phyloP scores from a whole-genome alignment of 2,113 vertebrate genomes.

The Azemiops feae region DNA sequence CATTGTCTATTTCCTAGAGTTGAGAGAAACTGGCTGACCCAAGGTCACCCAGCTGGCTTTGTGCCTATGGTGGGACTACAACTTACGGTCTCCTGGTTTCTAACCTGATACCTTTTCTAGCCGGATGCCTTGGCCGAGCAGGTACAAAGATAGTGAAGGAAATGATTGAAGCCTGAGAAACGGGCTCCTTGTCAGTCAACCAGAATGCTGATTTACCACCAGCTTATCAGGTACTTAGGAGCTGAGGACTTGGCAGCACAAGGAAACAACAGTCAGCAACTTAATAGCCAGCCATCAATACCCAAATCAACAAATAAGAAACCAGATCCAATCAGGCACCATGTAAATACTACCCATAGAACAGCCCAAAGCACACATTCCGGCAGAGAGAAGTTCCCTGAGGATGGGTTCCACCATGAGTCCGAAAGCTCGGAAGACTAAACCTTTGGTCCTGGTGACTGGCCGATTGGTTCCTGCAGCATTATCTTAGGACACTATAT shows the following conservation, averaged over 20 bases:
- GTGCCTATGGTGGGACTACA: background rate
- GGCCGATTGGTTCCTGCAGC: background rate
- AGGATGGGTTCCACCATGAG: background rate
- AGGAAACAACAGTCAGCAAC: background rate
- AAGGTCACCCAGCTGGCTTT: background rate
- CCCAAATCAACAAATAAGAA: background rate
- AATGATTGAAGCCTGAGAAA: background rate
- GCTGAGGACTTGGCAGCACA: background rate
- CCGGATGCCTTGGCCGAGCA: background rate
- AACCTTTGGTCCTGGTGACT: background rate
- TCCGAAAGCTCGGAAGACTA: background rate
- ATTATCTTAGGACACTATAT: background rate
- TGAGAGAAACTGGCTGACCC: background rate
- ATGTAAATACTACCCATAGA: background rate
- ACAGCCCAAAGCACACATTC: background rate
- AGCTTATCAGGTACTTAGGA: background rate
- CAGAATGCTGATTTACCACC: background rate
- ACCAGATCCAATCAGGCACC: background rate
- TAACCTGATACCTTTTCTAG: background rate
- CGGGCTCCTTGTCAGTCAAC: background rate
- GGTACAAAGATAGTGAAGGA: background rate
- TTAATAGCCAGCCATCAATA: background rate
- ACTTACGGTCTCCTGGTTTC: background rate
- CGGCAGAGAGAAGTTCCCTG: background rate
- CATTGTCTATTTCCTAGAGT: background rate